These are phyloP conservation scores for Yponomeuta plumbellus DNA, from an alignment of 2,888 invertebrate species.

Conservation along the genomic window DNA sequence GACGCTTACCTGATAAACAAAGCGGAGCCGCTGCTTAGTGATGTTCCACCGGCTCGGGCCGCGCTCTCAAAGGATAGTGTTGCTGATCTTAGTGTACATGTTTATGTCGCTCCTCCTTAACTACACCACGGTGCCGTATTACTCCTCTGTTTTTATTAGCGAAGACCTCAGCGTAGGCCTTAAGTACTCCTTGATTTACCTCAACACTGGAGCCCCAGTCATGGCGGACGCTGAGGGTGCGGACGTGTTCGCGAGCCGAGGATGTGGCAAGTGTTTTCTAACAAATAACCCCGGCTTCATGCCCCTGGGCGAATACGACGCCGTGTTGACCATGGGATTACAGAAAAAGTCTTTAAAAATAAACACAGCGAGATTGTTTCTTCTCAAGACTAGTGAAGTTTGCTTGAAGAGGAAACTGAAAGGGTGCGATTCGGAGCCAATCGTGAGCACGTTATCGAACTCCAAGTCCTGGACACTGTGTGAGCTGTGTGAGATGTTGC, in stretches of 20 bases:
- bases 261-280: slow-evolving; percentile 46
- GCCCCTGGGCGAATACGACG: slow-evolving; percentile 48
- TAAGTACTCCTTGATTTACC: slow-evolving; percentile 43
- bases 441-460: slow-evolving; percentile 33
- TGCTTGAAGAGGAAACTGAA: slow-evolving; percentile 41
- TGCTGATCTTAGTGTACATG: slow-evolving; percentile 37
- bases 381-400: slow-evolving; percentile 30
- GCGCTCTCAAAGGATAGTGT: slow-evolving; percentile 20
- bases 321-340: slow-evolving; percentile 37
- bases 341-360: background rate
- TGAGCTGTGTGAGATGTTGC: slow-evolving; percentile 32
- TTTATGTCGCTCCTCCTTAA: slow-evolving; percentile 36
- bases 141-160: slow-evolving; percentile 36
- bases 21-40: too few species aligned
- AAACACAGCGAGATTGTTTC: background rate
- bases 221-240: slow-evolving; percentile 44
- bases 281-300: slow-evolving; percentile 52
- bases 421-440: slow-evolving; percentile 37
- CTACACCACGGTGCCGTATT: slow-evolving; percentile 34
- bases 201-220: slow-evolving; percentile 34
- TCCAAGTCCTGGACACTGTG: slow-evolving; percentile 34
- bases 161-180: slow-evolving; percentile 42
- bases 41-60: too few species aligned
- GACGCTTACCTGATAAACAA: background rate
- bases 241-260: slow-evolving; percentile 35